phyloP scores from a whole-genome alignment of 2,797 vertebrate genomes.

The Macrochelys suwanniensis region DNA sequence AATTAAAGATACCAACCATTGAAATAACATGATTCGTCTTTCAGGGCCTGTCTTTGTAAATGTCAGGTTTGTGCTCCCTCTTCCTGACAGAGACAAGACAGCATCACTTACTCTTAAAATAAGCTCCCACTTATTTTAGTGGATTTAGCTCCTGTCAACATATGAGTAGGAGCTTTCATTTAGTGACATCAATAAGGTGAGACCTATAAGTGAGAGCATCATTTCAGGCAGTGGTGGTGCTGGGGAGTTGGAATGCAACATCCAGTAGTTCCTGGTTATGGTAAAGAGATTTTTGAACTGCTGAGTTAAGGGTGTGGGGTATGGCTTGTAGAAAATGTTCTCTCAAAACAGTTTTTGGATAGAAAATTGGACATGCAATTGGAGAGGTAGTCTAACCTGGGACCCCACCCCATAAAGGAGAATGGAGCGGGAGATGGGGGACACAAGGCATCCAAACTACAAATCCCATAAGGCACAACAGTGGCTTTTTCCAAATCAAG shows the following conservation, averaged over 20 bases:
- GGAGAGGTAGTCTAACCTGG: neutral
- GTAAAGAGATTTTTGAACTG: neutral
- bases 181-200: neutral
- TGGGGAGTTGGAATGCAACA: neutral
- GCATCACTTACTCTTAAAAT: neutral
- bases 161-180: rapidly evolving
- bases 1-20: neutral
- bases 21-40: neutral
- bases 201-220: neutral
- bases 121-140: neutral
- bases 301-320: neutral
- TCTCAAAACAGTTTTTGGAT: neutral
- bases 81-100: neutral
- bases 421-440: neutral
- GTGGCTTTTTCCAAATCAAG: neutral
- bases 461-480: neutral
- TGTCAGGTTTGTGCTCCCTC: neutral
- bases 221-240: neutral
- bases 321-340: neutral
- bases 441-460: neutral
- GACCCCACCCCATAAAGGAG: neutral
- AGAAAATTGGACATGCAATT: neutral
- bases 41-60: neutral
- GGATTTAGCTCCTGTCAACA: neutral
- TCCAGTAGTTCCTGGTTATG: neutral